Base-by-base conservation (phyloP, 2,113 vertebrate species). In the Vimba vimba region DNA sequence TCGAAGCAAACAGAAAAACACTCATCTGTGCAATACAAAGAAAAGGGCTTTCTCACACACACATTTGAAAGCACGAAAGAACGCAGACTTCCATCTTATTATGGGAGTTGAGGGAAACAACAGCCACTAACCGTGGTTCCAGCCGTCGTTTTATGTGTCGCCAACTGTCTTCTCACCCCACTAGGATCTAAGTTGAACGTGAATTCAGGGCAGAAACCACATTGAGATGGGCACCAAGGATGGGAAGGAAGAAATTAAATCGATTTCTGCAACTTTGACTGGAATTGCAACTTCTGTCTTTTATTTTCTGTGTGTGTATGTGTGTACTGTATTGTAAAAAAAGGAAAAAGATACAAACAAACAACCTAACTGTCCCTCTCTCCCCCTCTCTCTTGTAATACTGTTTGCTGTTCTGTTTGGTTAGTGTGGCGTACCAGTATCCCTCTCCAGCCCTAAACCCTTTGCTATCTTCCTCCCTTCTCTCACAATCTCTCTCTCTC, bases 281-380 rank as follows among this genome's bases (percentile, higher is more conserved):
- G 94, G 94, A 95, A 94, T 94, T 93, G 94, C 92, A 94, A 95
- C 94, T 95, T 94, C 94, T 95, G 95, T 96, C 95, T 93, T 89
- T 94, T 95, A 95, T 94, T 90, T 94, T 94, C 94, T 94, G 91
- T 93, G 93, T 95, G 95, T 95, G 91, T 94, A 95, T 95, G 94
- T 94, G 95, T 90, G 92, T 95, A 95, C 92, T 90, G 94, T 95
- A 95, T 93, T 93, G 94, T 95, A 94, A 94, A 90, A 93, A 93
- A 93, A 85, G 79, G 76, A 84, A 90, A 88, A 90, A 86, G 68
- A 83, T 73, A 73, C 64, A 90, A 83, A 89, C 80, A 88, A 88
- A 87, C 83, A 85, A 79, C 73, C 91, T 92, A 94, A 93, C 92
- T 93, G 93, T 93, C 92, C 92, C 92, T 90, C 91, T 86, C 89